These are phyloP conservation scores for Corticium candelabrum DNA, from an alignment of 37 sponge, comb jelly and placozoan species.

Conservation along the genomic window DNA sequence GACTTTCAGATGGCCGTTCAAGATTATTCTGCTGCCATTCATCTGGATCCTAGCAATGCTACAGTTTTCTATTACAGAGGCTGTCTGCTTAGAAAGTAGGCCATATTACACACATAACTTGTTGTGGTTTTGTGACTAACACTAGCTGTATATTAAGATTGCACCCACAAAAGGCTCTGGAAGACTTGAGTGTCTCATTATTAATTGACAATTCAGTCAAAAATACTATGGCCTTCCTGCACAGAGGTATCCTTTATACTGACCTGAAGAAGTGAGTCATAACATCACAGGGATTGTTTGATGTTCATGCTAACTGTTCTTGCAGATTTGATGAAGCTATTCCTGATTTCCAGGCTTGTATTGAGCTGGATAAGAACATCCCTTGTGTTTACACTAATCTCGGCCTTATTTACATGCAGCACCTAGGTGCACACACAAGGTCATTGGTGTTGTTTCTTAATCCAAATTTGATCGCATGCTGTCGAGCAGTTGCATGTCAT, in stretches of 20 bases:
- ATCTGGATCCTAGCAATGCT: slow-evolving; percentile 52
- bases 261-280: slow-evolving; percentile 45
- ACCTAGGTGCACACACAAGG: slow-evolving; percentile 11
- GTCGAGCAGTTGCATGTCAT: too few relatives aligned
- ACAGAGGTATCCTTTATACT: slow-evolving; percentile 72
- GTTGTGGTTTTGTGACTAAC: too few relatives aligned
- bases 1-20: slow-evolving; percentile 46
- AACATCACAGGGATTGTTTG: neutral
- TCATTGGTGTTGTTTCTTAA: too few relatives aligned
- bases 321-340: slow-evolving; percentile 78
- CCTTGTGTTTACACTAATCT: slow-evolving; percentile 55
- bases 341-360: slow-evolving; percentile 55
- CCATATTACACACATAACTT: neutral
- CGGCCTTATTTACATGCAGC: slow-evolving; percentile 55
- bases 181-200: slow-evolving; percentile 70
- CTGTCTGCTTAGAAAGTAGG: slow-evolving; percentile 56
- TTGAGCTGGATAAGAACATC: slow-evolving; percentile 43
- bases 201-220: slow-evolving; percentile 42
- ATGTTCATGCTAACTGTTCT: neutral
- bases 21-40: slow-evolving; percentile 83
- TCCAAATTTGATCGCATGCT: too few relatives aligned
- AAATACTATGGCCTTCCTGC: slow-evolving; percentile 30
- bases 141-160: neutral
- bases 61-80: slow-evolving; percentile 64
- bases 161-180: slow-evolving; percentile 49